These are phyloP conservation scores for Drosophila percnosoma DNA, from an alignment of 2,888 invertebrate genomes.

Conservation along the genomic window DNA sequence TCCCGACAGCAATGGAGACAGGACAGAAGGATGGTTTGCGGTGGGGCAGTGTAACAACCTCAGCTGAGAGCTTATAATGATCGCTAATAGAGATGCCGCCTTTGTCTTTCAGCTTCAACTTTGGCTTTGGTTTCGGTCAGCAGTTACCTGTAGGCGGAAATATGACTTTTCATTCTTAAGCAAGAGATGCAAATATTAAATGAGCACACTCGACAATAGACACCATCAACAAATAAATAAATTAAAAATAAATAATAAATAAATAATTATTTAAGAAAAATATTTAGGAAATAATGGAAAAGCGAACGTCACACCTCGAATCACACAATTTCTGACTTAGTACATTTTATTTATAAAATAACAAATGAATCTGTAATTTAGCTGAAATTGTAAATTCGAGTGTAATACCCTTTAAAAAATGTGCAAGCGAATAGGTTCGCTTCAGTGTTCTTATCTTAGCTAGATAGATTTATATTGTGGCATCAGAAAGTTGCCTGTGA, in stretches of 20 bases:
- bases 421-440: background rate
- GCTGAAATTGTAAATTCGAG: background rate
- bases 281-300: background rate
- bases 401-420: background rate
- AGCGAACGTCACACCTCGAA: background rate
- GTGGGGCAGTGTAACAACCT: slow-evolving; percentile 3
- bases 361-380: background rate
- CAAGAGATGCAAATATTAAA: background rate
- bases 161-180: background rate
- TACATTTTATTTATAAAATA: background rate
- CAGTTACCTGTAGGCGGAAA: slow-evolving; percentile 17
- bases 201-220: no score
- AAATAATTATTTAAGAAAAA: background rate
- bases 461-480: slow-evolving; percentile 11
- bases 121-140: slow-evolving; percentile 4
- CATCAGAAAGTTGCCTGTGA: slow-evolving; percentile 25
- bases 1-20: background rate
- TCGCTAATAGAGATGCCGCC: slow-evolving; percentile 54
- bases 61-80: slow-evolving; percentile 42
- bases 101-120: background rate
- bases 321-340: background rate
- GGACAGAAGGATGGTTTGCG: background rate
- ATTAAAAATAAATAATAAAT: background rate
- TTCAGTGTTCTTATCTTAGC: slow-evolving; percentile 19
- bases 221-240: background rate